Base-by-base conservation (phyloP, 2,797 vertebrate species). In the Siniperca obscura region DNA sequence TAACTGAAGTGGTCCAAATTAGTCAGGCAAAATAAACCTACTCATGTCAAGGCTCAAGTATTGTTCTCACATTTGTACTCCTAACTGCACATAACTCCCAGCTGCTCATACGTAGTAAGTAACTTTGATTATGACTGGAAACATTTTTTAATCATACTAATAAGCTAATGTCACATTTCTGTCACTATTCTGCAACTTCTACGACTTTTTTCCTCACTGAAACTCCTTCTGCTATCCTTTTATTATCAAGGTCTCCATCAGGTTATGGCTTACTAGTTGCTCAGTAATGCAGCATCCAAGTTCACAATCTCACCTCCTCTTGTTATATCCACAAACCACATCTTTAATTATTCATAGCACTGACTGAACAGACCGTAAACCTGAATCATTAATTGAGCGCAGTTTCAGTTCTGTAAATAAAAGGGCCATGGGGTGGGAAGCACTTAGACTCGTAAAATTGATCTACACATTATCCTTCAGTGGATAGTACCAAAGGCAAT, bases 391-490 rank as follows among this genome's bases (percentile, higher is more conserved):
- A 73, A 83, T 70, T 82, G 57, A 76, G 56, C 7, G 0, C 57
- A 82, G 69, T 70, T 85, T 77, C 50, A 46, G 61, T 65, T 55
- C 87, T 91, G 84, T 90, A 90, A 89, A 90, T 90, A 91, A 91
- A 46, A 87, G 74, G 76, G 66, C 62, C 22, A n/a, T 9, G 38
- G 14, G 60, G 42, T 70, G 70, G 74, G 67, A 85, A 86, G 82
- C 88, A 87, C 89, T 90, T 80, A 75, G 44, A 52, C 9, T 52
- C 69, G 83, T 65, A 19, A 75, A 55, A 90, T 50, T 53, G 77
- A 91, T 90, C 83, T 67, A 67, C 30, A 34, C 27, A 10, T 22
- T 57, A 38, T 71, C 64, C 66, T 72, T 86, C 62, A 64, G 44
- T n/a, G 0, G 44, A 67, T 9, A 21, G 75, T 53, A 75, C 16